Evolutionary conservation across 2,113 vertebrate genomes (phyloP).

Genomic region (Ploceus nigricollis): DNA sequence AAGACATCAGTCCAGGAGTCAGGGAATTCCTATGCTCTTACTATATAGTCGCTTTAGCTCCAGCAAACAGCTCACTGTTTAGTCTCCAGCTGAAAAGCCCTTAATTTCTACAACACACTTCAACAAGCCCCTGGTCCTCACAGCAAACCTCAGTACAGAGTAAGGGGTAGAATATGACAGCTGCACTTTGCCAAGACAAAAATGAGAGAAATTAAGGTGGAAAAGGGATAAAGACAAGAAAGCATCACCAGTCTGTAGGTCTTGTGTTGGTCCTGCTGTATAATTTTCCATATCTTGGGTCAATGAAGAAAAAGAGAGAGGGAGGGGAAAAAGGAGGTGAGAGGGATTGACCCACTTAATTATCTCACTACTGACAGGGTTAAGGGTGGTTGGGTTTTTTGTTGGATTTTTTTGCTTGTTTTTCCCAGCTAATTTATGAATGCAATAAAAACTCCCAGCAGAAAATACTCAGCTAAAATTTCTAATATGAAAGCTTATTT

Average conservation of each 20-base stretch:
- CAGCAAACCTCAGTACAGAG: not conserved
- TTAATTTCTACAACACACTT: not conserved
- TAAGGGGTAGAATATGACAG: not conserved
- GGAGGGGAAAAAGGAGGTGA: not conserved
- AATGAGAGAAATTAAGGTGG: not conserved
- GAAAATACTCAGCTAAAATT: not conserved
- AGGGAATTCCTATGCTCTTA: not conserved
- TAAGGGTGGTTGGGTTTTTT: not conserved
- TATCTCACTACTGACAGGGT: not conserved
- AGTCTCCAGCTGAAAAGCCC: not conserved
- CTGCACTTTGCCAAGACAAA: not conserved
- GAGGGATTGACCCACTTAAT: not conserved
- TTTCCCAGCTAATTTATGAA: not conserved
- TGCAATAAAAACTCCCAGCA: not conserved
- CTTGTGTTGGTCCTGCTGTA: not conserved
- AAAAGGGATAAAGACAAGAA: not conserved
- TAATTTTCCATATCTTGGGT: not conserved
- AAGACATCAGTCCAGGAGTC: no score
- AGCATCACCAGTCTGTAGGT: no score
- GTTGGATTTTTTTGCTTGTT: not conserved
- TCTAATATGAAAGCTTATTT: not conserved
- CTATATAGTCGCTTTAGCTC: rapidly evolving
- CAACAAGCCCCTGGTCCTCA: not conserved
- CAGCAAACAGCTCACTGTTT: not conserved
- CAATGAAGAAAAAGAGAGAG: not conserved